phyloP scores from a whole-genome alignment of 2,113 vertebrate genomes.

The Panthera leo region DNA sequence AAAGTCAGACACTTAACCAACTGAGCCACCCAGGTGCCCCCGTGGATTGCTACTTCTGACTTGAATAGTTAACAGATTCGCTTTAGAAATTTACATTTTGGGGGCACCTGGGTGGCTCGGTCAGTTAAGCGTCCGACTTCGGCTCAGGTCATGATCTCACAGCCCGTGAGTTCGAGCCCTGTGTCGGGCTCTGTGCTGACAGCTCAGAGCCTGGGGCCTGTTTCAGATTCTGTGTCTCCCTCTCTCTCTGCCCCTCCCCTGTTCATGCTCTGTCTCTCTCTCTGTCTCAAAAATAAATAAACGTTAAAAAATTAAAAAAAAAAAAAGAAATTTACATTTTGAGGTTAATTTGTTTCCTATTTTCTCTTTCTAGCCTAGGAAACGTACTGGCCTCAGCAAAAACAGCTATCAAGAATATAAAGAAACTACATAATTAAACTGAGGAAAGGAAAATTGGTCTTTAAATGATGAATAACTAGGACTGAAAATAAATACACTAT shows the following conservation, averaged over 20 bases:
- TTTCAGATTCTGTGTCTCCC: no score
- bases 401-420: neutral
- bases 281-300: no score
- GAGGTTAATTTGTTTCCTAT: conserved; percentile 13
- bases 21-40: no score
- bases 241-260: no score
- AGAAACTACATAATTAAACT: conserved; percentile 1
- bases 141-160: no score
- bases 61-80: neutral
- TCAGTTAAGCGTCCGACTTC: no score
- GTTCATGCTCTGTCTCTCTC: no score
- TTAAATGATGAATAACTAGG: conserved; percentile 13
- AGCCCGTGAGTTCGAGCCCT: no score
- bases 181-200: no score
- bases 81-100: conserved; percentile 20
- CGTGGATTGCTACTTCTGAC: neutral
- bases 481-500: neutral
- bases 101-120: neutral
- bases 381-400: conserved; percentile 9
- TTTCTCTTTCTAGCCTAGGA: conserved; percentile 26
- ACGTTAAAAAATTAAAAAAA: no score
- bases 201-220: no score
- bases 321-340: neutral
- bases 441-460: neutral
- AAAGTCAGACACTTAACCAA: no score